Conservation (phyloP, 2,113 vertebrate genomes). For the Gasterosteus aculeatus region DNA sequence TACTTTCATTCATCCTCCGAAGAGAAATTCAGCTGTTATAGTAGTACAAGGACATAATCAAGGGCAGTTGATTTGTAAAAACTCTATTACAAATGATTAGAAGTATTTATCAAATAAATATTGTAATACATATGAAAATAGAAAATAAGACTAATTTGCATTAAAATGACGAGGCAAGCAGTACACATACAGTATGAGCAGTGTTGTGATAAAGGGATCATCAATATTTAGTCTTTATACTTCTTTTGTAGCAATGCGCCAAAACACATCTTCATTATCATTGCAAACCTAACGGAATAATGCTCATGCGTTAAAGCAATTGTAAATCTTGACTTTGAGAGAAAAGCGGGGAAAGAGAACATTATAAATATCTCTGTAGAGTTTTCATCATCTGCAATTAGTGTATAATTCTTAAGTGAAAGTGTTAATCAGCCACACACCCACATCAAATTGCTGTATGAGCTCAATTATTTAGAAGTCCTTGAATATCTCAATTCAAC, state of each 20-base stretch:
- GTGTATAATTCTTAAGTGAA: background rate
- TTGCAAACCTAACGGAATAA: constrained; percentile 3
- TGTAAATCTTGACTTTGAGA: constrained; percentile 14
- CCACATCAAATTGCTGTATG: constrained; percentile 3
- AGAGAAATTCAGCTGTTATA: background rate
- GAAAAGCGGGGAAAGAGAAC: background rate
- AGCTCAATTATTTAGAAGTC: constrained; percentile 45
- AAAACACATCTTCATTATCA: background rate
- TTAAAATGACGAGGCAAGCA: background rate
- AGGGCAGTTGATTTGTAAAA: background rate
- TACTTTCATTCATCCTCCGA: background rate
- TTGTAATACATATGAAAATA: background rate
- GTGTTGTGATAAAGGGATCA: too few species aligned
- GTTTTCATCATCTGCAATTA: constrained; percentile 10
- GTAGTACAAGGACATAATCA: background rate
- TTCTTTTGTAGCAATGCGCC: background rate
- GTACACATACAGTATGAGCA: background rate
- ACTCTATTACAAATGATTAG: background rate
- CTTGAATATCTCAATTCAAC: constrained; percentile 45
- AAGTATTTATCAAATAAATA: background rate
- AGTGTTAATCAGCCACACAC: constrained; percentile 18
- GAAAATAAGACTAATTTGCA: background rate
- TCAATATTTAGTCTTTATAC: background rate
- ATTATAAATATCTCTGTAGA: background rate
- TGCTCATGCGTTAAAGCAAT: background rate